Percentiles rank a stretch among this genome's conserved stretches.
These are phyloP conservation scores for Xanthostigma xanthostigma DNA, from an alignment of 2,888 invertebrate species.

Conservation along the genomic window DNA sequence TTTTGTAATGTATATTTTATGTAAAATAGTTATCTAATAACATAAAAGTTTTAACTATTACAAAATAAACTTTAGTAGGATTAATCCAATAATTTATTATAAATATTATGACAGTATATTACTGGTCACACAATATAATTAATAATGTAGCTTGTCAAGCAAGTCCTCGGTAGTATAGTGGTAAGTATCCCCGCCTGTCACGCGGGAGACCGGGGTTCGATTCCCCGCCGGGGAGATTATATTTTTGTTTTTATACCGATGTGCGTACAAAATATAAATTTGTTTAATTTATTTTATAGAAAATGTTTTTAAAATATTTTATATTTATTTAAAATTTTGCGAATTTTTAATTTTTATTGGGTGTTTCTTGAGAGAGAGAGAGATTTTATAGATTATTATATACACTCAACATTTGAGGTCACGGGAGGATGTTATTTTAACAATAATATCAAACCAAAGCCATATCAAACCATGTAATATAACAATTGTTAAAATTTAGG, in stretches of 20 bases:
- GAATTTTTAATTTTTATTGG: no score
- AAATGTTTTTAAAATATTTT: neutral
- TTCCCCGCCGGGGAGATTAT: slow-evolving; percentile 30
- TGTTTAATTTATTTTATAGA: neutral
- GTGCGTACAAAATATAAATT: slow-evolving; percentile 7
- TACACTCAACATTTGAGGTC: no score
- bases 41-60: no score
- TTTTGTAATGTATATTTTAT: no score
- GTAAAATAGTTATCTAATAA: no score
- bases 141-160: neutral
- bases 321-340: neutral
- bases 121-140: slow-evolving; percentile 13
- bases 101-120: no score
- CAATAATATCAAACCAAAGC: no score
- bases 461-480: neutral
- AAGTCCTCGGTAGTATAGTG: slow-evolving; percentile 32
- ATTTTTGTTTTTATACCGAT: slow-evolving; percentile 12
- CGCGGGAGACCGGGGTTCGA: slow-evolving; percentile 34
- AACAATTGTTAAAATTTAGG: slow-evolving; percentile 20
- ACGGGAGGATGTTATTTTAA: no score
- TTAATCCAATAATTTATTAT: no score
- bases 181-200: slow-evolving; percentile 33
- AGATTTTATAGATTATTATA: no score
- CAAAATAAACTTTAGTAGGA: no score
- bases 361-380: no score